A percentile compares a stretch with the other conserved stretches of the same genome.
Conservation (phyloP, 2,797 vertebrate genomes). For the Gymnodraco acuticeps region DNA sequence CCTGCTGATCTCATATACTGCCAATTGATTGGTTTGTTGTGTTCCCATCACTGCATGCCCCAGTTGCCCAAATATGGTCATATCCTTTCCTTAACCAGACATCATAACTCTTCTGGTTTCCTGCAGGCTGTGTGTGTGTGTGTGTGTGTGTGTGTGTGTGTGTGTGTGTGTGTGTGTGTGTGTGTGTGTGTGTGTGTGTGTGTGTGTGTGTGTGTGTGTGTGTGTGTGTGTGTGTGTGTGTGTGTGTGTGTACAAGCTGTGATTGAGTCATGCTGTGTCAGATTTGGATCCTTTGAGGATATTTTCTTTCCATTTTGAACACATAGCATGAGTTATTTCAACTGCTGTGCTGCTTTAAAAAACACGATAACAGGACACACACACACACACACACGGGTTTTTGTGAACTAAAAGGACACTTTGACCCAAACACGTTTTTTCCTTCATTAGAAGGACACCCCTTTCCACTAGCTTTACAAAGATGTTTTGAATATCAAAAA, state of each 20-base stretch:
- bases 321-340: conserved; percentile 24
- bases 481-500: too few species aligned
- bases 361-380: conserved; percentile 1
- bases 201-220: neutral
- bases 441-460: too few species aligned
- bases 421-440: too few species aligned
- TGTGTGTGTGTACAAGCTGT: neutral
- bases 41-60: conserved; percentile 31
- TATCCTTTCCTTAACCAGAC: conserved; percentile 31
- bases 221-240: too few species aligned
- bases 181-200: neutral
- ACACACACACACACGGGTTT: too few species aligned
- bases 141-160: conserved; percentile 13
- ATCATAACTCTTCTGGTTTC: conserved; percentile 29
- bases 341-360: conserved; percentile 32
- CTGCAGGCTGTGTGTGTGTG: conserved; percentile 32
- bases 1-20: too few species aligned
- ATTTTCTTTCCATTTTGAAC: conserved; percentile 10
- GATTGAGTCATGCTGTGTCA: conserved; percentile 21
- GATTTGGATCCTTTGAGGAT: conserved; percentile 9
- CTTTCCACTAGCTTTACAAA: too few species aligned
- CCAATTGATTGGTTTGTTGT: neutral
- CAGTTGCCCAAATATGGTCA: conserved; percentile 51
- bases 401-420: too few species aligned
- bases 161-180: conserved; percentile 21